Percentiles rank a stretch among this genome's conserved stretches.
phyloP scores from a whole-genome alignment of 2,888 invertebrate genomes.

The Conus canariensis region DNA sequence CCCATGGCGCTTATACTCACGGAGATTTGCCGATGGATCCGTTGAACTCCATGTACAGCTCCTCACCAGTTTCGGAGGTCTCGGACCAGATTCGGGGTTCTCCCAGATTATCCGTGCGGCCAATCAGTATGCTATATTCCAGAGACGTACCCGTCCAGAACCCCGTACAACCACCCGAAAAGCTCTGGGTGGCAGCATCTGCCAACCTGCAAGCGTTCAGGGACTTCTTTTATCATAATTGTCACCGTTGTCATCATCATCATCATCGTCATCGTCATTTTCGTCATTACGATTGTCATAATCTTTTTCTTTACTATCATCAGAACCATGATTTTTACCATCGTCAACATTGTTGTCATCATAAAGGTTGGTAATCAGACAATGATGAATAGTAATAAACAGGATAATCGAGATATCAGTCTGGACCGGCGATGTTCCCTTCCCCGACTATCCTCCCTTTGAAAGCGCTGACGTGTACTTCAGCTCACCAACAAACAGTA shows the following conservation, averaged over 20 bases:
- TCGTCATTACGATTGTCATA: background rate
- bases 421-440: too few relatives aligned
- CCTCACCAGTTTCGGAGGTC: background rate
- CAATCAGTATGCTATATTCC: slow-evolving; percentile 44
- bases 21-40: background rate
- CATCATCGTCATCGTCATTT: background rate
- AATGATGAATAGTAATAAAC: too few relatives aligned
- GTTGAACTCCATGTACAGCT: background rate
- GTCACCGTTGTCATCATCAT: background rate
- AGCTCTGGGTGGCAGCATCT: slow-evolving; percentile 40
- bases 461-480: too few relatives aligned
- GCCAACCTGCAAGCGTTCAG: slow-evolving; percentile 39
- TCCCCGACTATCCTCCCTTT: too few relatives aligned
- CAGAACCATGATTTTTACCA: background rate
- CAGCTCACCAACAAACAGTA: too few relatives aligned
- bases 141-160: slow-evolving; percentile 37
- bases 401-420: too few relatives aligned
- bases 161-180: slow-evolving; percentile 36
- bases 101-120: slow-evolving; percentile 46
- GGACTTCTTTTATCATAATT: background rate
- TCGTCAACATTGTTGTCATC: background rate
- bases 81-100: background rate
- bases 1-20: background rate
- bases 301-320: background rate
- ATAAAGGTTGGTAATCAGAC: background rate